Evolutionary conservation across 2,888 invertebrate species (phyloP), one percentile per base, ranked within the genome.

Genomic region (Odontothrips loti): DNA sequence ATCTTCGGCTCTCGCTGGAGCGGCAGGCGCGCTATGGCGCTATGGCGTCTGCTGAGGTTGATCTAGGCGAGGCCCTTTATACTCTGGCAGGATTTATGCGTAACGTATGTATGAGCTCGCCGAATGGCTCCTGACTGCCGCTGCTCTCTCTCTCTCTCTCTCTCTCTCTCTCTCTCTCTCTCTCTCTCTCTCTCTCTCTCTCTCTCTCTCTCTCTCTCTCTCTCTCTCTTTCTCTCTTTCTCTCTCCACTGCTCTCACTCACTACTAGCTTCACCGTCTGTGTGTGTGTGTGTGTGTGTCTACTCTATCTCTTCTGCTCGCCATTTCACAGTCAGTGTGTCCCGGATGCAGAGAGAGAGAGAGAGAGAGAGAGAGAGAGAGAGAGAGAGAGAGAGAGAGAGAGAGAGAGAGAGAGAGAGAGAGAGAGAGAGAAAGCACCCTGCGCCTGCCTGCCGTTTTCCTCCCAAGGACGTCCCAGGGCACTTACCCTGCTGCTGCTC

Each of bases 91-190:
- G 58, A 58, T 58, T 58, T 58, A 58, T 58, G 58, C 58, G 20
- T n/a, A 58, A n/a, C 58, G 58, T 58, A 58, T 58, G 58, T 58
- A 58, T 58, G 58, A 58, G 58, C 58, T 58, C n/a, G 58, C 58
- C 58, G 58, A 58, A 58, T 58, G 58, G 58, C 58, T 58, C 58
- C 58, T 43, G 34, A 51, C 51, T 58, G 20, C 58, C 17, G 17
- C 17, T 17, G 6, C 58, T 11, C 58, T 58, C 58, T 15, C 58
- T 51, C 51, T 51, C 51, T 51, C 51, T 51, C 51, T 51, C 51
- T 51, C 51, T 51, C 51, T 51, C 51, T 51, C 51, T 51, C 51
- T 51, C 51, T 51, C 58, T 15, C 58, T 17, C 58, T 15, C 15
- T 15, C 15, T 2, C 58, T 15, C 58, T 17, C 58, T 58, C 58